These are phyloP conservation scores for Fopius arisanus DNA, from an alignment of 1,140 invertebrate species.

Conservation along the genomic window DNA sequence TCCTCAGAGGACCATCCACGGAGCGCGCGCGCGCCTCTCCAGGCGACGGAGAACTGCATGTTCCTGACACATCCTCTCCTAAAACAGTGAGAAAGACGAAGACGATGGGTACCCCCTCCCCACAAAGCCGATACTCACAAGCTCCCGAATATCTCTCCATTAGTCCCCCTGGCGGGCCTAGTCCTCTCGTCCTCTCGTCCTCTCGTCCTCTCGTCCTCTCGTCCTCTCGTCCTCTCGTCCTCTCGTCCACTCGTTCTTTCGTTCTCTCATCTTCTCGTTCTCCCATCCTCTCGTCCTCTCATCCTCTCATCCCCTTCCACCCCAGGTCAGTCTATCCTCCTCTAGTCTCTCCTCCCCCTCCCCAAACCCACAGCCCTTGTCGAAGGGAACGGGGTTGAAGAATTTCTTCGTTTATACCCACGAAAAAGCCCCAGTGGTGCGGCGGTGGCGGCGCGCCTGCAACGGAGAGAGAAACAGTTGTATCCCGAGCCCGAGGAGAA, in stretches of 20 bases:
- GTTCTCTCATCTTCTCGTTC: no score
- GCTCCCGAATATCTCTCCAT: constrained; percentile 64
- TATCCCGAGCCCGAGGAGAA: background rate
- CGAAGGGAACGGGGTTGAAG: constrained; percentile 21
- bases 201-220: constrained; percentile 22
- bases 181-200: constrained; percentile 39
- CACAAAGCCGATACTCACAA: constrained; percentile 38
- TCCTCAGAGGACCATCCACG: no score
- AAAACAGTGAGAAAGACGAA: constrained; percentile 23
- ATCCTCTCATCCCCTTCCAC: constrained; percentile 13
- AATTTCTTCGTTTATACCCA: background rate
- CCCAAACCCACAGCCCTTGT: constrained; percentile 39
- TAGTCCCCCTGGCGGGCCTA: constrained; percentile 56
- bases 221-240: constrained; percentile 43
- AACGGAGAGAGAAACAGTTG: constrained; percentile 28
- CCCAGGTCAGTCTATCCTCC: no score
- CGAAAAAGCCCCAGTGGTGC: background rate
- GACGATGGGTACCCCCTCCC: constrained; percentile 46
- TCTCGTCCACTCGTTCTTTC: constrained; percentile 25
- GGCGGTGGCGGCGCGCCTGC: background rate
- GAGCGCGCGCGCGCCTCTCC: background rate
- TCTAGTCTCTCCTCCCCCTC: no score
- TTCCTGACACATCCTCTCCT: background rate
- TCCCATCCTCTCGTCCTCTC: no score
- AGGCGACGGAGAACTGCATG: background rate